Base-by-base conservation (phyloP, 2,113 vertebrate genomes). In the Xenopus laevis region DNA sequence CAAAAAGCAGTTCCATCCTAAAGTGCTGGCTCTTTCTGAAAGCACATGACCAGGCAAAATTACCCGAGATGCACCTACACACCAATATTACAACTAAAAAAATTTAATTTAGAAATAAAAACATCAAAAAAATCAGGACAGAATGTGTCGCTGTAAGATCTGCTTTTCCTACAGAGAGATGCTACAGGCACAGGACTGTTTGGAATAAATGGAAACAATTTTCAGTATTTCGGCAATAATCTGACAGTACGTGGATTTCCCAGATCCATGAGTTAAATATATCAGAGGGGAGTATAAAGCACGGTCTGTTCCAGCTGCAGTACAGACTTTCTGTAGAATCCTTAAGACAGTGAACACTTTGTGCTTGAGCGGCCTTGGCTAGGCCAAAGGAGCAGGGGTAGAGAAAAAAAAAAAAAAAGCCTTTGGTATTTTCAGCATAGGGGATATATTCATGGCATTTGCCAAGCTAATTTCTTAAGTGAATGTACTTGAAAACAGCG, bases 351-450 rank as follows among this genome's bases (percentile, higher is more conserved):
- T 70, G 60, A 77, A 53, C 59, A 77, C 74, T 77, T 77, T 77
- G 74, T 77, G 67, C 74, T 77, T 47, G 6, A 33, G 61, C 59
- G 63, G 33, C 74, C 74, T 27, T 47, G 62, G 21, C 66, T 23
- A 70, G 74, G 66, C 73, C 65, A 75, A 75, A 58, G 73, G 68
- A 75, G 33, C 33, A 7, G 33, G 46, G 11, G 20, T 53, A 59
- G 55, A 59, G 69, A 66, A 70, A 70, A 66, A 66, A 44, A 66
- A 33, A 17, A 55, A 40, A 44, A 66, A 57, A 59, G 67, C 74
- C 74, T 77, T 70, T 77, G 74, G 74, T 77, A 77, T 77, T 77
- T 77, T 70, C 74, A 77, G 74, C 67, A 77, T 77, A 70, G 66
- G 74, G 67, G 74, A 77, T 70, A 75, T 68, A 77, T 77, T 77